These are phyloP conservation scores for Caradrina kadenii DNA, from an alignment of 2,888 invertebrate species.

Conservation along the genomic window DNA sequence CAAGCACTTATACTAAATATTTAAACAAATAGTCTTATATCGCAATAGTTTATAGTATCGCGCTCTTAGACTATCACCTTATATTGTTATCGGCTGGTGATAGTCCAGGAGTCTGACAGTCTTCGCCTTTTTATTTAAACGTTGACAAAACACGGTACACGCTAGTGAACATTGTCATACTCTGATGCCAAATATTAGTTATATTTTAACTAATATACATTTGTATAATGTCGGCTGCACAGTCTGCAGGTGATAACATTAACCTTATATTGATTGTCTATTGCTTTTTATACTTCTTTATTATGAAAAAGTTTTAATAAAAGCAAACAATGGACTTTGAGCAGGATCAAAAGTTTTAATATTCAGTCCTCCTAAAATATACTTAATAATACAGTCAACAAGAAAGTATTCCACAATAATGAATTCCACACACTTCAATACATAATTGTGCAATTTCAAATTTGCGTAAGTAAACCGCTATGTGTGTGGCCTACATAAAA, in stretches of 20 bases:
- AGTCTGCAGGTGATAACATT: conserved; percentile 34
- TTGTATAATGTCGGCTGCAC: conserved; percentile 47
- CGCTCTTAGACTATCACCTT: conserved; percentile 30
- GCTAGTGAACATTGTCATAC: conserved; percentile 69
- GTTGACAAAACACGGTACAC: conserved; percentile 62
- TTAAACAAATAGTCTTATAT: conserved; percentile 53
- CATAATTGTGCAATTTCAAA: too few species aligned
- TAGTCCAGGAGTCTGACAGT: conserved; percentile 38
- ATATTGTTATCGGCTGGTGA: not conserved
- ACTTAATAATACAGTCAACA: not conserved
- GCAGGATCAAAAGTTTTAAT: not conserved
- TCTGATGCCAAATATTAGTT: conserved; percentile 86
- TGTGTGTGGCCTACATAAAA: not conserved
- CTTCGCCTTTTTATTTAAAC: conserved; percentile 34
- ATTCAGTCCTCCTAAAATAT: not conserved
- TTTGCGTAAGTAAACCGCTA: not conserved
- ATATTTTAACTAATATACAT: conserved; percentile 76
- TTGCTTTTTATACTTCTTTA: not conserved
- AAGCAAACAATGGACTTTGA: not conserved
- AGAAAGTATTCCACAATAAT: too few species aligned
- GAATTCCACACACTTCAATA: too few species aligned
- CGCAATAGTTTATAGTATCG: conserved; percentile 44
- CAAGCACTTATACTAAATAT: conserved; percentile 46
- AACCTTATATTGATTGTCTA: not conserved
- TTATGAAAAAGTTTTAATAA: not conserved